Conservation (phyloP, 2,888 invertebrate species). For the Drosophila helvetica region DNA sequence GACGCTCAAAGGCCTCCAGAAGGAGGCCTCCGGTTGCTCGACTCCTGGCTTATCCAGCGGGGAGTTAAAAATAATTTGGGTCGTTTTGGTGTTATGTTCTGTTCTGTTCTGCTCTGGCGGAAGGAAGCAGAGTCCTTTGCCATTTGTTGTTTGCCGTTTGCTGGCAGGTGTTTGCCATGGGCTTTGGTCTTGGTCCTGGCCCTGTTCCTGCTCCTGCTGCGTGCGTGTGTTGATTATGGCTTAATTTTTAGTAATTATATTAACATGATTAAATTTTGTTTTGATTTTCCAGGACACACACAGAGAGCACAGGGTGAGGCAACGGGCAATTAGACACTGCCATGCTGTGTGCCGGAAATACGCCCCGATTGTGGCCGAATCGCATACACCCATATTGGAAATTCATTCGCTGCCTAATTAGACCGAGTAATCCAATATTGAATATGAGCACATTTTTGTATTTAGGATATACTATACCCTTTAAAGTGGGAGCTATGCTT, state of each 20-base stretch:
- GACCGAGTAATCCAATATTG: constrained; percentile 29
- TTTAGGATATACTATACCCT: background rate
- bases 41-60: constrained; percentile 69
- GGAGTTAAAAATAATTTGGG: constrained; percentile 79
- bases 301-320: constrained; percentile 21
- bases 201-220: constrained; percentile 15
- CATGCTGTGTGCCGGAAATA: background rate
- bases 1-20: constrained; percentile 11
- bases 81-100: constrained; percentile 59
- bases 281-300: constrained; percentile 60
- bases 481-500: background rate
- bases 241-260: constrained; percentile 79
- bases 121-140: constrained; percentile 10
- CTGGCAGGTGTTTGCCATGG: constrained; percentile 60
- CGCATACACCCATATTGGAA: background rate
- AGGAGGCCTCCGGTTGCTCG: constrained; percentile 42
- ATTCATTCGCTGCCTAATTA: constrained; percentile 20
- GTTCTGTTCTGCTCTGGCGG: background rate
- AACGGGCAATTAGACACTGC: constrained; percentile 4
- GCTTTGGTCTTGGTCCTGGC: constrained; percentile 3
- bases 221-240: constrained; percentile 70
- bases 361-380: background rate
- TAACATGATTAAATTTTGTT: constrained; percentile 78
- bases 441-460: background rate
- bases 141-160: constrained; percentile 27